Evolutionary conservation across 2,113 vertebrate genomes (phyloP).

Genomic region (Cryptoleucopteryx plumbea): DNA sequence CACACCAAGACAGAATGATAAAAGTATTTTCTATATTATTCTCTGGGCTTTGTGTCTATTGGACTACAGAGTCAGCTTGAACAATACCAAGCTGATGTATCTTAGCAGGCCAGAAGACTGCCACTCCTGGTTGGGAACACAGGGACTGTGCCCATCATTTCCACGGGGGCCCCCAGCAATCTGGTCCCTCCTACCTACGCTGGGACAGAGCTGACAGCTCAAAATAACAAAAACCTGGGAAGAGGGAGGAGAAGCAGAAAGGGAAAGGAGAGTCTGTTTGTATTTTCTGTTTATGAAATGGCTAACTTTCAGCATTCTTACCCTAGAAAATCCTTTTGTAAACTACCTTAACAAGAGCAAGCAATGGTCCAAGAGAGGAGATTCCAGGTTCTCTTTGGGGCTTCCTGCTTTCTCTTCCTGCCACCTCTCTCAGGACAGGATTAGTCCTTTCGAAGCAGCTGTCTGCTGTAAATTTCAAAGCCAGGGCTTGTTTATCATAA

Average conservation of each 20-base stretch:
- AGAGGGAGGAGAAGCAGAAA: background rate
- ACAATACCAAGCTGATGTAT: background rate
- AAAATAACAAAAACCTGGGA: background rate
- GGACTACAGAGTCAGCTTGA: background rate
- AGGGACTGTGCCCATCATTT: background rate
- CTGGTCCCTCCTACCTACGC: background rate
- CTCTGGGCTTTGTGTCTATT: background rate
- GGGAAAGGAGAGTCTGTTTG: background rate
- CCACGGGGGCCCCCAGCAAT: background rate
- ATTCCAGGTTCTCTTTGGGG: background rate
- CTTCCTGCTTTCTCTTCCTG: background rate
- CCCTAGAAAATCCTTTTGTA: background rate
- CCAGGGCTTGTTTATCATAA: background rate
- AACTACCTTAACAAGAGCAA: background rate
- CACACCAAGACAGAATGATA: background rate
- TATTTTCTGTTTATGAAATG: background rate
- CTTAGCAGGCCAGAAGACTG: background rate
- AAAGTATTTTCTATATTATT: background rate
- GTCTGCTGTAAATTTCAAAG: background rate
- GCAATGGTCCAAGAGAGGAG: background rate
- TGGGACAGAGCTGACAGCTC: background rate
- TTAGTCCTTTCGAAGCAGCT: background rate
- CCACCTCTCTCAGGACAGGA: background rate
- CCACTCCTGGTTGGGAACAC: background rate
- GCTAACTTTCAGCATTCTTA: background rate